A percentile compares a stretch with the other conserved stretches of the same genome.
phyloP scores from a whole-genome alignment of 1,140 invertebrate species.

The Atta cephalotes region DNA sequence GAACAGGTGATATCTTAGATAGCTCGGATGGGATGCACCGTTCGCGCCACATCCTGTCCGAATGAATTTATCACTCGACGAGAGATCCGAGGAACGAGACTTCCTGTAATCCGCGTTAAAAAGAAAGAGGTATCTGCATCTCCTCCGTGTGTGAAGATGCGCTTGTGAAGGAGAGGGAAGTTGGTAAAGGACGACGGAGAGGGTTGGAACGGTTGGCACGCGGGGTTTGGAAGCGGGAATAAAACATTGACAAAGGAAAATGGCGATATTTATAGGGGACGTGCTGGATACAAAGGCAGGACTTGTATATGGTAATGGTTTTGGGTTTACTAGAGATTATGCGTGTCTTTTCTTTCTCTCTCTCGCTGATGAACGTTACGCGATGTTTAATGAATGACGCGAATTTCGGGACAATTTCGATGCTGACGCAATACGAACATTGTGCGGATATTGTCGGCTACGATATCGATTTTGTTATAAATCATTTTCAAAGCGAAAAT shows the following conservation, averaged over 20 bases:
- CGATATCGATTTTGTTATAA: conserved; percentile 29
- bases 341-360: conserved; percentile 29
- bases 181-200: background rate
- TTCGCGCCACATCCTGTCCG: conserved; percentile 32
- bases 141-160: conserved; percentile 16
- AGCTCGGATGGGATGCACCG: conserved; percentile 50
- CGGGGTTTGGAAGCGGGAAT: background rate
- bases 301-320: conserved; percentile 55
- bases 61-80: conserved; percentile 73
- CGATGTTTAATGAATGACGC: conserved; percentile 50
- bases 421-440: conserved; percentile 34
- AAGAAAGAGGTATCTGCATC: conserved; percentile 70
- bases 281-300: conserved; percentile 38
- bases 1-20: conserved; percentile 42
- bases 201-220: background rate
- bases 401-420: conserved; percentile 31
- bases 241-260: conserved; percentile 68
- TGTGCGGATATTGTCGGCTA: background rate
- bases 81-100: conserved; percentile 72
- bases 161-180: background rate
- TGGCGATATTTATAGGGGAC: conserved; percentile 70
- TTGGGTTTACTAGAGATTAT: conserved; percentile 59
- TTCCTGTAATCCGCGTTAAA: conserved; percentile 74
- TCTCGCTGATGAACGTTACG: conserved; percentile 9
- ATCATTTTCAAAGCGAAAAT: conserved; percentile 15